Conservation (phyloP, 2,113 vertebrate genomes). For the Aegithalos caudatus region DNA sequence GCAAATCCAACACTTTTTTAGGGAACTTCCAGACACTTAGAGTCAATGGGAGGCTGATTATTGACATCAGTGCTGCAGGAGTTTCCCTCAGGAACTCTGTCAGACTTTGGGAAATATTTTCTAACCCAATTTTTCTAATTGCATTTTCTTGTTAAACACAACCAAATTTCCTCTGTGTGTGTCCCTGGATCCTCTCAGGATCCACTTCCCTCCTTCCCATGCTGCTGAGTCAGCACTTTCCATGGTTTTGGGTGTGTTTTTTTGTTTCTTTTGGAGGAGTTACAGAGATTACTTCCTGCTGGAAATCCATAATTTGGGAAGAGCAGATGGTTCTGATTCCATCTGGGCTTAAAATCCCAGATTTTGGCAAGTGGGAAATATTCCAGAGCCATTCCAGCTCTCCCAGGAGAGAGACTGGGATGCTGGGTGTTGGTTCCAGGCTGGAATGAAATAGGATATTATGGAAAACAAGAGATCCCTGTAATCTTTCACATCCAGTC, state of each 20-base stretch:
- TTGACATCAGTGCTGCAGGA: not conserved
- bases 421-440: not conserved
- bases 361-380: slow-evolving; percentile 21
- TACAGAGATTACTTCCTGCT: not conserved
- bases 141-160: not conserved
- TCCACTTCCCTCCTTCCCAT: not conserved
- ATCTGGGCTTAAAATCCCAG: not conserved
- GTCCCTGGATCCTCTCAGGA: not conserved
- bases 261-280: not conserved
- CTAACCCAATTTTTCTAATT: not conserved
- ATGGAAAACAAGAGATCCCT: slow-evolving; percentile 51
- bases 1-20: not conserved
- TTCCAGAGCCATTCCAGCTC: not conserved
- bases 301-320: not conserved
- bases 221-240: not conserved
- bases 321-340: slow-evolving; percentile 2
- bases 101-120: not conserved
- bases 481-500: slow-evolving; percentile 28
- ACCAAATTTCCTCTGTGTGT: not conserved
- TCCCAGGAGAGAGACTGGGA: not conserved
- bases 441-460: slow-evolving; percentile 53
- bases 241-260: too few species aligned
- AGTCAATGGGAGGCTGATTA: not conserved
- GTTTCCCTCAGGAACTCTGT: not conserved
- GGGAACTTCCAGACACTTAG: not conserved